These are phyloP conservation scores for Danaus chrysippus DNA, from an alignment of 2,888 invertebrate species.

Conservation along the genomic window DNA sequence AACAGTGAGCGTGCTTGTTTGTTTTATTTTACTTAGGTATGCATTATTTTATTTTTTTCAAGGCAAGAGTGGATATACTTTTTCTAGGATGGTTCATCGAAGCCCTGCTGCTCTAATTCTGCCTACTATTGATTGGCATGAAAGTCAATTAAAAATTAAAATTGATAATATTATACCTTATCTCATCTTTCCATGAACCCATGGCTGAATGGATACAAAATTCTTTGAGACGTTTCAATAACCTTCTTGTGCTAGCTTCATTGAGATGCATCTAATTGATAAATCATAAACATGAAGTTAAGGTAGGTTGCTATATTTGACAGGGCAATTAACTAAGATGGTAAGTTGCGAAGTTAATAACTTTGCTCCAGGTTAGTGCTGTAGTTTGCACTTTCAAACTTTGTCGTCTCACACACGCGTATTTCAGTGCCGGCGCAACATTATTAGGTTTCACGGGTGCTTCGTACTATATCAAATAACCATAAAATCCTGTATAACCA, in stretches of 20 bases:
- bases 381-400: constrained; percentile 34
- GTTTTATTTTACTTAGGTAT: no score
- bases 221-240: no score
- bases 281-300: not conserved
- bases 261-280: not conserved
- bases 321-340: constrained; percentile 29
- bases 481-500: not conserved
- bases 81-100: no score
- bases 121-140: no score
- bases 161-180: no score
- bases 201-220: no score
- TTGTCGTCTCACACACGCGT: constrained; percentile 18
- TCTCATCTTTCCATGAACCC: no score
- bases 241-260: not conserved
- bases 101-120: no score
- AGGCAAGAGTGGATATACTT: no score
- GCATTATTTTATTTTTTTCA: no score
- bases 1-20: no score
- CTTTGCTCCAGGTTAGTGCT: constrained; percentile 26
- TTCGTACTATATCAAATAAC: not conserved
- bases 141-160: no score
- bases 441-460: constrained; percentile 27
- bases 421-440: constrained; percentile 34
- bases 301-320: constrained; percentile 23
- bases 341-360: constrained; percentile 25